Conservation (phyloP, 2,888 invertebrate genomes). For the Drosophila mulleri region DNA sequence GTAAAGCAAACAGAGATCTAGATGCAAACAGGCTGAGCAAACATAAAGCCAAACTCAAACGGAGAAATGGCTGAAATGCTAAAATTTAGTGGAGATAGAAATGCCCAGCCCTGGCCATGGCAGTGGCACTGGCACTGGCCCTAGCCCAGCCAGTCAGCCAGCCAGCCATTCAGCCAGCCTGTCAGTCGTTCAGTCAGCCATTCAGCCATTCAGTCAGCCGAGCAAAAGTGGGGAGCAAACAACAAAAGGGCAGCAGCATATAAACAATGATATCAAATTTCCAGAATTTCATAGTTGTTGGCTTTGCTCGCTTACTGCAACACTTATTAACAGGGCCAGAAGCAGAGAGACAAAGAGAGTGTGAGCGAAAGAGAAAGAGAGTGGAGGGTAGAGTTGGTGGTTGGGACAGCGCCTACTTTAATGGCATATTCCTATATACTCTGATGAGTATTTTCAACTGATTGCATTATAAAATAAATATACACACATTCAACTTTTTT, state of each 20-base stretch:
- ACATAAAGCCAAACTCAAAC: slow-evolving; percentile 43
- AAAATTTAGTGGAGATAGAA: slow-evolving; percentile 26
- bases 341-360: slow-evolving; percentile 13
- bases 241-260: slow-evolving; percentile 68
- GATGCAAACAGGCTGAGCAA: slow-evolving; percentile 51
- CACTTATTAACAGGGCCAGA: slow-evolving; percentile 73
- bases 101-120: slow-evolving; percentile 16
- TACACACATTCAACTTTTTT: slow-evolving; percentile 40
- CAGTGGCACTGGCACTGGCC: background rate
- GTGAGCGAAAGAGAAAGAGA: slow-evolving; percentile 1
- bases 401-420: slow-evolving; percentile 44
- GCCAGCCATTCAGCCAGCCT: background rate
- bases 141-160: slow-evolving; percentile 10
- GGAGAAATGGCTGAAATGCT: slow-evolving; percentile 56
- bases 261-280: slow-evolving; percentile 79
- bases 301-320: slow-evolving; percentile 61
- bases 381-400: background rate
- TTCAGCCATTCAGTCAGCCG: slow-evolving; percentile 41
- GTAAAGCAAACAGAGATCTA: slow-evolving; percentile 48
- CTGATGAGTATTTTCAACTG: slow-evolving; percentile 45
- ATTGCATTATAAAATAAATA: slow-evolving; percentile 70
- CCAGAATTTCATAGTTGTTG: slow-evolving; percentile 73
- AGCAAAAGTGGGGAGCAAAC: slow-evolving; percentile 76
- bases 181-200: slow-evolving; percentile 19
- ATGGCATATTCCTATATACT: slow-evolving; percentile 44